Conservation (phyloP, 2,113 vertebrate genomes). For the Ictalurus furcatus region DNA sequence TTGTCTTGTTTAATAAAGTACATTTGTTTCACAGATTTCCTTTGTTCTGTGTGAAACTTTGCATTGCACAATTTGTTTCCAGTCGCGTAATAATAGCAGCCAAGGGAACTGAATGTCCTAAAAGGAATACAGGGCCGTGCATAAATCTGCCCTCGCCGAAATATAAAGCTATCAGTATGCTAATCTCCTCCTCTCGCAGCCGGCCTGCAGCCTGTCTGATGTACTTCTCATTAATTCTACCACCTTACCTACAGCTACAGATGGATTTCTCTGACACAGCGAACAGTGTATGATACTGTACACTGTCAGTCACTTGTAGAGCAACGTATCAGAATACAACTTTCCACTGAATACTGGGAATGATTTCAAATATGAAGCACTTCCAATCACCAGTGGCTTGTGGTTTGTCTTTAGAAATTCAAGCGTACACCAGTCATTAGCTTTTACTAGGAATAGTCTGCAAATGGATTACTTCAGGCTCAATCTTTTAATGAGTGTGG, state of each 20-base stretch:
- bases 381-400: background rate
- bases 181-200: constrained; percentile 25
- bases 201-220: background rate
- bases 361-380: background rate
- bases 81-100: background rate
- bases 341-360: background rate
- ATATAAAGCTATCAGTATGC: constrained; percentile 40
- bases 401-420: background rate
- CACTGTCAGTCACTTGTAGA: background rate
- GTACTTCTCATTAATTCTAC: background rate
- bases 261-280: background rate
- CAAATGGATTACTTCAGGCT: background rate
- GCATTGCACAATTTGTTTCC: background rate
- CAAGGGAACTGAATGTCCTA: background rate
- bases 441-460: background rate
- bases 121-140: background rate
- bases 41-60: background rate
- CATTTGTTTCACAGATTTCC: background rate
- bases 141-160: constrained; percentile 24
- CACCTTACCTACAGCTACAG: constrained; percentile 15
- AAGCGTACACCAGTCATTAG: background rate
- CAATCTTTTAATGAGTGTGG: background rate
- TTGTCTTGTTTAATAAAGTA: background rate
- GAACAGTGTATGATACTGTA: background rate
- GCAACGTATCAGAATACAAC: background rate